These are phyloP conservation scores for Halictus rubicundus DNA, from an alignment of 1,140 invertebrate species.

Conservation along the genomic window DNA sequence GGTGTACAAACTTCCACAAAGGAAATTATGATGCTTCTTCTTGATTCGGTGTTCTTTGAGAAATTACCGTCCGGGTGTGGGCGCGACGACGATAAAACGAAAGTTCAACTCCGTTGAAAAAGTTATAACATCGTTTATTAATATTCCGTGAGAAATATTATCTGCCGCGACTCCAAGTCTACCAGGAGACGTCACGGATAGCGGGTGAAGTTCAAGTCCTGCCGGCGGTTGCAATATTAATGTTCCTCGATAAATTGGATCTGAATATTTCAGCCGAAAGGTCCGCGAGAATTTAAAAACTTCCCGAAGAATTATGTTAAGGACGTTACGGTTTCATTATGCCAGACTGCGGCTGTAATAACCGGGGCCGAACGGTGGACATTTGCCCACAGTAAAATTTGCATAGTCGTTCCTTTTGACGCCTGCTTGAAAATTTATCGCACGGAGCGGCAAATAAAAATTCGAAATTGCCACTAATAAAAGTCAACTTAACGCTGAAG, in stretches of 20 bases:
- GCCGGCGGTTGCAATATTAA: neutral
- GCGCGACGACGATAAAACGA: neutral
- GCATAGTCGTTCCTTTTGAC: too few relatives aligned
- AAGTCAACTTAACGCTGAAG: too few relatives aligned
- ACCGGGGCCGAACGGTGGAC: neutral
- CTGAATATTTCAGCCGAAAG: neutral
- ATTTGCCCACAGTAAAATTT: too few relatives aligned
- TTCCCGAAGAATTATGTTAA: neutral
- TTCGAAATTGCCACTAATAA: too few relatives aligned
- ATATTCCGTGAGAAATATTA: constrained; percentile 1
- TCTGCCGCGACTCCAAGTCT: neutral
- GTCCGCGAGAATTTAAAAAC: constrained; percentile 3
- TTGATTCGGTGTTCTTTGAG: neutral
- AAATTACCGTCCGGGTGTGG: neutral
- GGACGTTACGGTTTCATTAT: neutral
- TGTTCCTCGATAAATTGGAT: constrained; percentile 1
- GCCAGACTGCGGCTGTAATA: neutral
- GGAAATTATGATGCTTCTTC: neutral
- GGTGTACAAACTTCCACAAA: neutral
- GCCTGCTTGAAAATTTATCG: too few relatives aligned
- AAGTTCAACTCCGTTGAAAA: neutral
- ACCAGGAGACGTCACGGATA: neutral
- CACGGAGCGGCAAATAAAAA: too few relatives aligned
- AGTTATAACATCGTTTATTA: neutral
- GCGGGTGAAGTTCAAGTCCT: neutral